phyloP scores from a whole-genome alignment of 2,888 invertebrate species.

The Sclerodermus sp. region DNA sequence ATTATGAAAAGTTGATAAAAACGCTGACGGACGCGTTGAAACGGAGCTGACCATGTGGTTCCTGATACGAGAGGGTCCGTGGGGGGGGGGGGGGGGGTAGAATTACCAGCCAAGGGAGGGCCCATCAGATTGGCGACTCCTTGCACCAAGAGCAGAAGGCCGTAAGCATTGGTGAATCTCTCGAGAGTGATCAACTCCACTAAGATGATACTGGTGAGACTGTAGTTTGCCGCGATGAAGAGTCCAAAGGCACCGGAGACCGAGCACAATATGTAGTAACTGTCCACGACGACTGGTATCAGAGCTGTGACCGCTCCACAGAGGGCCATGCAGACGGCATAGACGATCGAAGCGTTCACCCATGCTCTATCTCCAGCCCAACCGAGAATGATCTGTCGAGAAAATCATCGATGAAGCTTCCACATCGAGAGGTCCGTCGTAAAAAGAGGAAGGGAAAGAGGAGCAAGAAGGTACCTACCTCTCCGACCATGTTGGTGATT shows the following conservation, averaged over 20 bases:
- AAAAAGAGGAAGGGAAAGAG: conserved; percentile 6
- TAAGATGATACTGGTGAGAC: conserved; percentile 85
- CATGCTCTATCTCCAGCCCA: conserved; percentile 83
- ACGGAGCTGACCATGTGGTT: too few relatives aligned
- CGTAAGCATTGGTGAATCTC: conserved; percentile 89
- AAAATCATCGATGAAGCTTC: background rate
- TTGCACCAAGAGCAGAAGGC: conserved; percentile 82
- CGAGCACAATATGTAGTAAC: conserved; percentile 65
- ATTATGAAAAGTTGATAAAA: too few relatives aligned
- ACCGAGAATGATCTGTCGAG: conserved; percentile 74
- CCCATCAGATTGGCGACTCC: conserved; percentile 89
- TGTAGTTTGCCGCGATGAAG: conserved; percentile 90
- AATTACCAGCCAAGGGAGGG: conserved; percentile 85
- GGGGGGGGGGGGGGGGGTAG: too few relatives aligned
- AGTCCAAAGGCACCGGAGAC: conserved; percentile 83
- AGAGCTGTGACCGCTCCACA: conserved; percentile 70
- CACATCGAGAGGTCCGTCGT: conserved; percentile 3
- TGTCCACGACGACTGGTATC: conserved; percentile 65
- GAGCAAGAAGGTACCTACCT: conserved; percentile 63
- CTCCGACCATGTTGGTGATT: conserved; percentile 84
- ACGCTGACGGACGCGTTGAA: too few relatives aligned
- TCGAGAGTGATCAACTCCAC: conserved; percentile 89
- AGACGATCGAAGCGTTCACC: conserved; percentile 77
- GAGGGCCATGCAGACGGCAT: conserved; percentile 76
- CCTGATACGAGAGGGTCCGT: too few relatives aligned